Percentiles rank a stretch among this genome's conserved stretches.
These are phyloP conservation scores for Corapipo altera DNA, from an alignment of 2,113 vertebrate genomes.

Conservation along the genomic window DNA sequence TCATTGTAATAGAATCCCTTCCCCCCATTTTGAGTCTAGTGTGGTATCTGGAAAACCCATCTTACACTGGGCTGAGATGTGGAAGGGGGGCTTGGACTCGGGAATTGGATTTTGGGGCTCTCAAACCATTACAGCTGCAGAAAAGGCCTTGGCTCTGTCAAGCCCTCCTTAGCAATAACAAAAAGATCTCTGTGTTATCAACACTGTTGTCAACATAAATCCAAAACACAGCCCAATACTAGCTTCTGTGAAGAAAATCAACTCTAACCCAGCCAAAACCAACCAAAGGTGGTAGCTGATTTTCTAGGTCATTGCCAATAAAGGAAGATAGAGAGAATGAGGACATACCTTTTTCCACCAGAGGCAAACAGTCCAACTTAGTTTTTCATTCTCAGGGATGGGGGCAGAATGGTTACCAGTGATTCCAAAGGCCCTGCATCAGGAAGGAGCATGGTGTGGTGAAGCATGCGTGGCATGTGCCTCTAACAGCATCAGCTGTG, in stretches of 20 bases:
- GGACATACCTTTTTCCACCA: not conserved
- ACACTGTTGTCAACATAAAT: not conserved
- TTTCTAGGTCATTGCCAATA: not conserved
- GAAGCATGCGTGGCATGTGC: fast-evolving
- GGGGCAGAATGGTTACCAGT: not conserved
- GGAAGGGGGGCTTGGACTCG: too few species aligned
- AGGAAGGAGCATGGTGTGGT: fast-evolving
- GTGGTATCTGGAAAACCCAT: too few species aligned
- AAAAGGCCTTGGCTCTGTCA: not conserved
- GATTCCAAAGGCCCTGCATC: not conserved
- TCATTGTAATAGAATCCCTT: too few species aligned
- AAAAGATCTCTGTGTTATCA: not conserved
- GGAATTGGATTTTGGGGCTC: too few species aligned
- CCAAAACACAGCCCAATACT: not conserved
- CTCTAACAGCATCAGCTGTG: not conserved
- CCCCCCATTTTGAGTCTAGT: too few species aligned
- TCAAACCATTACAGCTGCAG: not conserved
- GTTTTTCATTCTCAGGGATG: not conserved
- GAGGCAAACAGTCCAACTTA: not conserved
- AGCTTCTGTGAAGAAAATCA: not conserved
- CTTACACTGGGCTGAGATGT: too few species aligned
- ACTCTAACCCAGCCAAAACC: not conserved
- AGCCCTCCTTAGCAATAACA: too few species aligned
- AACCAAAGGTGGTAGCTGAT: not conserved
- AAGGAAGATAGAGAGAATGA: not conserved